A percentile compares a stretch with the other conserved stretches of the same genome.
Conservation (phyloP, 2,113 vertebrate genomes). For the Eclectus roratus region DNA sequence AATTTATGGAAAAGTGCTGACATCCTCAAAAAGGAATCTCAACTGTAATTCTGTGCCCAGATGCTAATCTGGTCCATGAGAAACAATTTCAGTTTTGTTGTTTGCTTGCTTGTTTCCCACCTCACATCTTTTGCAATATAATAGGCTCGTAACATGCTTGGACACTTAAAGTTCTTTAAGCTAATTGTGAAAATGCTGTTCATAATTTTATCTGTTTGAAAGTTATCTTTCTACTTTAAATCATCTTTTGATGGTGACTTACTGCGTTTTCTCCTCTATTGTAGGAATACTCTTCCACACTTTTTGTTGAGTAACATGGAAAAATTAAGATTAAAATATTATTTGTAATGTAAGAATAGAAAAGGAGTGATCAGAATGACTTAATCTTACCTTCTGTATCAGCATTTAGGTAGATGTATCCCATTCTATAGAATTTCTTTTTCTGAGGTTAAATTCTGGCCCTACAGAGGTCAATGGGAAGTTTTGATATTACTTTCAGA, state of each 20-base stretch:
- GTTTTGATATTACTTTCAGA: background rate
- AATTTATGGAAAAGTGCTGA: background rate
- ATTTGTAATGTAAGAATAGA: background rate
- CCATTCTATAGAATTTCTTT: background rate
- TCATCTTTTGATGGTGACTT: background rate
- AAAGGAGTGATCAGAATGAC: background rate
- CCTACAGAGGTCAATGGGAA: background rate
- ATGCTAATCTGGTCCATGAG: background rate
- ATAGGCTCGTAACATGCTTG: background rate
- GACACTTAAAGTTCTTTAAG: background rate
- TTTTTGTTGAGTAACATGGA: background rate
- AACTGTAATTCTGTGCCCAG: background rate
- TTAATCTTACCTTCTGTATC: background rate
- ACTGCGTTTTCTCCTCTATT: background rate
- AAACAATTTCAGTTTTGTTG: background rate
- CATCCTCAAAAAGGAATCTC: background rate
- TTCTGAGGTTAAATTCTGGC: background rate
- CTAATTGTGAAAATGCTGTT: background rate
- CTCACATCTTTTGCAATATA: background rate
- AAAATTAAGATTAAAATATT: background rate
- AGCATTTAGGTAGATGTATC: background rate
- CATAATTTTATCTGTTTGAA: background rate
- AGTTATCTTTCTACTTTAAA: background rate
- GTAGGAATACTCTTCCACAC: background rate
- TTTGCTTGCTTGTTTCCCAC: background rate